A percentile compares a stretch with the other conserved stretches of the same genome.
Evolutionary conservation across 2,888 invertebrate genomes (phyloP).

Genomic region (Tigriopus californicus): DNA sequence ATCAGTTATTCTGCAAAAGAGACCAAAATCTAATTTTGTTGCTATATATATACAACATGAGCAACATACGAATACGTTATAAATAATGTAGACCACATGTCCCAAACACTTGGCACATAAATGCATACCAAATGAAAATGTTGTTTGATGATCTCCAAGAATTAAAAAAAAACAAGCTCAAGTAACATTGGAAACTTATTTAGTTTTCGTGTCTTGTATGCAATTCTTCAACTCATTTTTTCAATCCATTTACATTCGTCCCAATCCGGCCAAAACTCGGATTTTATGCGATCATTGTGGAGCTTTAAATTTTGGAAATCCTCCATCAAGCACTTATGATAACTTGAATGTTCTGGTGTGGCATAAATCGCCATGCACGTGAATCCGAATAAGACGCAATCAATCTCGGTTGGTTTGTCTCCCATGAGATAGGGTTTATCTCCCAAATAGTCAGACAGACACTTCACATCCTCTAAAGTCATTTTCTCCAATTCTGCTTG

Average conservation of each 20-base stretch:
- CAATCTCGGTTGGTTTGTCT: not conserved
- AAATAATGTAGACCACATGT: no score
- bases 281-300: not conserved
- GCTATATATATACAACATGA: no score
- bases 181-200: no score
- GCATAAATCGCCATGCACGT: not conserved
- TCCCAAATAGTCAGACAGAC: not conserved
- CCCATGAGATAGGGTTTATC: not conserved
- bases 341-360: not conserved
- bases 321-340: not conserved
- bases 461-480: not conserved
- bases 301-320: not conserved
- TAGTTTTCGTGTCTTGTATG: no score
- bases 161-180: no score
- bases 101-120: no score
- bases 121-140: no score
- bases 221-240: no score
- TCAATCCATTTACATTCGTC: not conserved
- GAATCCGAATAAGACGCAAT: not conserved
- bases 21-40: no score
- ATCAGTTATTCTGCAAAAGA: no score
- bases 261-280: not conserved
- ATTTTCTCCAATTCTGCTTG: not conserved
- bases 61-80: no score
- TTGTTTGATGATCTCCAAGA: no score